Evolutionary conservation across 53 echinoderm and acorn worm species (phyloP).

Genomic region (Crossaster papposus): DNA sequence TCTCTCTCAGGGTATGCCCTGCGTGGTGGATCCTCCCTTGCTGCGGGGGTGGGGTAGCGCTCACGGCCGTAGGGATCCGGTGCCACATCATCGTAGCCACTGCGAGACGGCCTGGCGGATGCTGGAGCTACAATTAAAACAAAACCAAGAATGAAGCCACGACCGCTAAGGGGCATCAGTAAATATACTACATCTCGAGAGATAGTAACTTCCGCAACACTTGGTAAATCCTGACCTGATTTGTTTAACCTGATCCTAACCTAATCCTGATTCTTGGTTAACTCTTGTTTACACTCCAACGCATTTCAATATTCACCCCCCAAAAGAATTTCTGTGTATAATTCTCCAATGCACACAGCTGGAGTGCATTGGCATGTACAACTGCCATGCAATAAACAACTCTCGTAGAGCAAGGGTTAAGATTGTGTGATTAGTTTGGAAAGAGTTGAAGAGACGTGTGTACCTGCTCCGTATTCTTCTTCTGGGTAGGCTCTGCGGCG

Average conservation of each 20-base stretch:
- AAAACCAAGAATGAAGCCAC: not conserved
- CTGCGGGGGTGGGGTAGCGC: slow-evolving; percentile 50
- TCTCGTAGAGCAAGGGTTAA: too few relatives aligned
- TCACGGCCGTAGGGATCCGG: slow-evolving; percentile 43
- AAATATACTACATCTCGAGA: not conserved
- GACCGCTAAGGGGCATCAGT: not conserved
- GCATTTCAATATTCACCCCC: too few relatives aligned
- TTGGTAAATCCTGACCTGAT: too few relatives aligned
- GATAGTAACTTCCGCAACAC: not conserved
- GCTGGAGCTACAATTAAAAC: slow-evolving; percentile 32
- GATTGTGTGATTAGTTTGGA: not conserved
- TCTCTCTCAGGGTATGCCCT: slow-evolving; percentile 50
- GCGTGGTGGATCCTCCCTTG: slow-evolving; percentile 43
- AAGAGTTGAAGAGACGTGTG: not conserved
- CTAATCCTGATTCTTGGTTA: too few relatives aligned
- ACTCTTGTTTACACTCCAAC: too few relatives aligned
- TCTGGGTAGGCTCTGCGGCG: slow-evolving; percentile 50
- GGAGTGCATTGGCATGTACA: too few relatives aligned
- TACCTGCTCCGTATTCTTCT: slow-evolving; percentile 51
- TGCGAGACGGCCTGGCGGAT: slow-evolving; percentile 47
- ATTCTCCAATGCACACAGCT: too few relatives aligned
- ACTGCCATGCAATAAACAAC: too few relatives aligned
- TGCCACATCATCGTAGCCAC: slow-evolving; percentile 30
- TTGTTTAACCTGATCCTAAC: not conserved
- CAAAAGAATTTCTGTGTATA: too few relatives aligned